phyloP scores from a whole-genome alignment of 2,797 vertebrate species.

The Alcedo quadribrachys region DNA sequence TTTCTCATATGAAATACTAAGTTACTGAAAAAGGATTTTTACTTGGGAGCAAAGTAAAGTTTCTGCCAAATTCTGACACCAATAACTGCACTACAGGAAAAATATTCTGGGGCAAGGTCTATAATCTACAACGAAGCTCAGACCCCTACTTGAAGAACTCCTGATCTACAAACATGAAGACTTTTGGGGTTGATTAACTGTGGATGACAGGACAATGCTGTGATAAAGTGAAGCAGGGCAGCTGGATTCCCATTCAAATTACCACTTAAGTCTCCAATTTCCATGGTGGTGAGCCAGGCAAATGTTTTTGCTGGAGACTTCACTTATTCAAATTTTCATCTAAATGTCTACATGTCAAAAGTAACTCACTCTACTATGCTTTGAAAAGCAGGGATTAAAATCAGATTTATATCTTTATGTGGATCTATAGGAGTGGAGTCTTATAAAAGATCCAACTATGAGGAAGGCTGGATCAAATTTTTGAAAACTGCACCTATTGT shows the following conservation, averaged over 20 bases:
- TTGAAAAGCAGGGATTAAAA: not conserved
- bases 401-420: not conserved
- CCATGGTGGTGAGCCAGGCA: not conserved
- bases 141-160: not conserved
- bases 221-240: not conserved
- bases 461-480: not conserved
- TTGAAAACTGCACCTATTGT: not conserved
- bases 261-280: not conserved
- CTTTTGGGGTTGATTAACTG: not conserved
- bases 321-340: not conserved
- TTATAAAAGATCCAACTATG: not conserved
- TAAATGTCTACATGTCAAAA: not conserved
- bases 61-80: not conserved
- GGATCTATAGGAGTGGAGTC: not conserved
- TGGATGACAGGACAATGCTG: not conserved
- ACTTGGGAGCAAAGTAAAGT: not conserved
- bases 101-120: not conserved
- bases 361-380: not conserved
- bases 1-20: not conserved
- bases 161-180: not conserved
- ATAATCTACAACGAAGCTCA: not conserved
- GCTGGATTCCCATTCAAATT: not conserved
- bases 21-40: not conserved
- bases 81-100: not conserved
- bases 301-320: not conserved